Conservation (phyloP, 2,113 vertebrate species). For the Okapia johnstoni region DNA sequence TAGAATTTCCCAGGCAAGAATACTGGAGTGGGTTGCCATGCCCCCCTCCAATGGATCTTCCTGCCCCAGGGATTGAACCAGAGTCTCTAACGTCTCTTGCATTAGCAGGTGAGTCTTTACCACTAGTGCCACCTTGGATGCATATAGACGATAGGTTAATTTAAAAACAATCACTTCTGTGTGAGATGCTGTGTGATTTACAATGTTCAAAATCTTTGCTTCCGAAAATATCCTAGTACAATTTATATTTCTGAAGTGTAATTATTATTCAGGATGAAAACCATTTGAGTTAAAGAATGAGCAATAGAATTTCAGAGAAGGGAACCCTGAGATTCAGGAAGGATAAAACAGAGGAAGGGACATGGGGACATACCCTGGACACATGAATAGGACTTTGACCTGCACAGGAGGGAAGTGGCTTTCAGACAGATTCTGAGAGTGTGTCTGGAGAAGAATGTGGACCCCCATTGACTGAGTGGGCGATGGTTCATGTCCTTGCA, state of each 20-base stretch:
- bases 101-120: neutral
- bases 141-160: neutral
- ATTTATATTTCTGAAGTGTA: neutral
- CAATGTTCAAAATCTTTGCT: neutral
- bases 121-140: neutral
- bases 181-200: neutral
- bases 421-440: neutral
- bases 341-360: neutral
- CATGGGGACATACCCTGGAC: neutral
- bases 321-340: neutral
- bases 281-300: neutral
- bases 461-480: accelerated
- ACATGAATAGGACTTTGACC: too few species aligned
- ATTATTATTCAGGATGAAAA: neutral
- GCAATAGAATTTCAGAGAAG: neutral
- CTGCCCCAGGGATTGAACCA: neutral
- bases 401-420: neutral
- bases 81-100: neutral
- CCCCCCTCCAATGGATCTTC: neutral
- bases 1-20: neutral
- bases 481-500: accelerated
- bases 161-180: neutral
- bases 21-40: neutral
- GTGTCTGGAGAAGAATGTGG: accelerated
- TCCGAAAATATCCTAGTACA: neutral